These are phyloP conservation scores for Oceanodroma tethys DNA, from an alignment of 2,113 vertebrate genomes.

Conservation along the genomic window DNA sequence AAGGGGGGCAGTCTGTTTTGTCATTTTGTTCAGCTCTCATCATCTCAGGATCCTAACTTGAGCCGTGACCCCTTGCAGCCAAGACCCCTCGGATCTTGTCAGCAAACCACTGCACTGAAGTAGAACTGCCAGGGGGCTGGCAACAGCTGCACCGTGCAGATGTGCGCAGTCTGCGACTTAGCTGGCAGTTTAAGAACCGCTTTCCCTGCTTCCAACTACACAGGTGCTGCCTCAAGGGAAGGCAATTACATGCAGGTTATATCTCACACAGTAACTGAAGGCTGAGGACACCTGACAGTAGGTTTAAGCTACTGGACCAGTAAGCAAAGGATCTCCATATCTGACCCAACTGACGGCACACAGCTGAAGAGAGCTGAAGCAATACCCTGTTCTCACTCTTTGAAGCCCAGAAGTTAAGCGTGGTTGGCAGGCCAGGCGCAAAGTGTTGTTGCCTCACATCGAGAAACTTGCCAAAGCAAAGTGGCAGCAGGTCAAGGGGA, in stretches of 20 bases:
- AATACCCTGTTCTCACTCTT: rapidly evolving
- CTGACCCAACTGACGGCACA: rapidly evolving
- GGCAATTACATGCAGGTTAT: rapidly evolving
- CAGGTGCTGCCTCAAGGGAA: not conserved
- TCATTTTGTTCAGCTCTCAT: not conserved
- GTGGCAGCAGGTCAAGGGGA: not conserved
- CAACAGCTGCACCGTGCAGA: not conserved
- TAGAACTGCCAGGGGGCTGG: not conserved
- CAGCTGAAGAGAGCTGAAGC: rapidly evolving
- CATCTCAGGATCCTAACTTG: not conserved
- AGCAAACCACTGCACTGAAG: not conserved
- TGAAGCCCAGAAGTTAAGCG: not conserved
- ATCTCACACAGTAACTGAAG: rapidly evolving
- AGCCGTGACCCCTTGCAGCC: not conserved
- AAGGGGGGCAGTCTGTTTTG: rapidly evolving
- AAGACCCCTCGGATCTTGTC: not conserved
- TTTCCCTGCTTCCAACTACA: not conserved
- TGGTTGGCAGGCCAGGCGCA: no score
- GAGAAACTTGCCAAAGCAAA: not conserved
- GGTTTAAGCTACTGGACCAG: not conserved
- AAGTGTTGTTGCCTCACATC: not conserved
- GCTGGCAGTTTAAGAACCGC: rapidly evolving
- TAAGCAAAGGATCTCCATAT: not conserved
- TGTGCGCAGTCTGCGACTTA: rapidly evolving
- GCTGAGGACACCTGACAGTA: not conserved